A percentile compares a stretch with the other conserved stretches of the same genome.
Evolutionary conservation across 2,113 vertebrate species (phyloP).

Genomic region (Chauna torquata): DNA sequence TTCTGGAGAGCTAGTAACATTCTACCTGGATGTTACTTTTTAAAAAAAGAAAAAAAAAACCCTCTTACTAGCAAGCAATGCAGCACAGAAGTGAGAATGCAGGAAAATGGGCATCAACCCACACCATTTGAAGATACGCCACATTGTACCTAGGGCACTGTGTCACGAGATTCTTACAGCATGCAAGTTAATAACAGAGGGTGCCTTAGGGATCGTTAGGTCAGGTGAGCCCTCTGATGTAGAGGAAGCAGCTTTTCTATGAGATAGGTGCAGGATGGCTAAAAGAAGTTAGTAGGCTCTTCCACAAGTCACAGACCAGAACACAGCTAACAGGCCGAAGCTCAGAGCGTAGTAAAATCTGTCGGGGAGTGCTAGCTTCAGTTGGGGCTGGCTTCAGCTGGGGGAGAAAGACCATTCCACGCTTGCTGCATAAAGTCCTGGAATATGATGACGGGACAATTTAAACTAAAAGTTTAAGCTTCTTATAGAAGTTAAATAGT

Average conservation of each 20-base stretch:
- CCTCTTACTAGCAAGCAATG: background rate
- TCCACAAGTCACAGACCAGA: background rate
- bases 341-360: background rate
- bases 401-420: background rate
- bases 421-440: background rate
- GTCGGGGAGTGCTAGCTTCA: background rate
- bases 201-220: background rate
- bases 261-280: background rate
- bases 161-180: background rate
- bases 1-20: background rate
- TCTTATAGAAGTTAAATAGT: background rate
- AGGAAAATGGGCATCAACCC: background rate
- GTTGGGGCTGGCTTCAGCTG: background rate
- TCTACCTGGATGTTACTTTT: background rate
- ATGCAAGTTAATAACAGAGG: background rate
- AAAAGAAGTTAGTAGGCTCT: background rate
- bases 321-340: background rate
- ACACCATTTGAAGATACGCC: background rate
- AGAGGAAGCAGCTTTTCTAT: background rate
- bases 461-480: background rate
- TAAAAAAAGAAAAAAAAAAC: background rate
- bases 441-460: background rate
- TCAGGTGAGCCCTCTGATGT: background rate
- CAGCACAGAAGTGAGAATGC: background rate
- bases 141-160: background rate